phyloP scores from a whole-genome alignment of 2,888 invertebrate genomes.

The Prenolepis imparis region DNA sequence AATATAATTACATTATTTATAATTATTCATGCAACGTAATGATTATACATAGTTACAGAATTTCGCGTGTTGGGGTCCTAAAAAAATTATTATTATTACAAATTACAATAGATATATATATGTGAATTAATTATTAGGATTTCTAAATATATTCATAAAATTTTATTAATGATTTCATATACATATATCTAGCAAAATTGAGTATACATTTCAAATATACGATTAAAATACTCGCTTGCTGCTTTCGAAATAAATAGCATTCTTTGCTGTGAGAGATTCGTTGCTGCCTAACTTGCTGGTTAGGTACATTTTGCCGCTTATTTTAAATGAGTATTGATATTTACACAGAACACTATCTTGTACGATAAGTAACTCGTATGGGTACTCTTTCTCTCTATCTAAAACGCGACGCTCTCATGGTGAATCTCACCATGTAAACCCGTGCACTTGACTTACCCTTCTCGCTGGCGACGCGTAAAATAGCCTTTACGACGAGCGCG shows the following conservation, averaged over 20 bases:
- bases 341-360: slow-evolving; percentile 34
- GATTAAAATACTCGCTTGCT: neutral
- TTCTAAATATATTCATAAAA: neutral
- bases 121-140: neutral
- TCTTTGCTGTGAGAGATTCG: neutral
- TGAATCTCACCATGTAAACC: slow-evolving; percentile 39
- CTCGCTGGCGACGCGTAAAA: slow-evolving; percentile 45
- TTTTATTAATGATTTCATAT: neutral
- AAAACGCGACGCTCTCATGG: neutral
- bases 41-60: neutral
- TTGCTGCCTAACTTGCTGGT: neutral
- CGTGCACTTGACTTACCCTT: slow-evolving; percentile 39
- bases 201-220: neutral
- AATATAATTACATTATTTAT: neutral
- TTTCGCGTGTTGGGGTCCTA: neutral
- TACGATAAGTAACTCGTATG: slow-evolving; percentile 34
- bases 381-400: slow-evolving; percentile 12
- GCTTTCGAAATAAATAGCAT: neutral
- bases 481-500: slow-evolving; percentile 53
- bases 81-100: neutral
- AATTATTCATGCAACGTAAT: neutral
- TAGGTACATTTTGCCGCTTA: slow-evolving; percentile 23
- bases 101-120: neutral
- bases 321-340: slow-evolving; percentile 44
- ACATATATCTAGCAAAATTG: neutral